Base-by-base conservation (phyloP, 1,140 invertebrate genomes). In the Thalassaphorura encarpata region DNA sequence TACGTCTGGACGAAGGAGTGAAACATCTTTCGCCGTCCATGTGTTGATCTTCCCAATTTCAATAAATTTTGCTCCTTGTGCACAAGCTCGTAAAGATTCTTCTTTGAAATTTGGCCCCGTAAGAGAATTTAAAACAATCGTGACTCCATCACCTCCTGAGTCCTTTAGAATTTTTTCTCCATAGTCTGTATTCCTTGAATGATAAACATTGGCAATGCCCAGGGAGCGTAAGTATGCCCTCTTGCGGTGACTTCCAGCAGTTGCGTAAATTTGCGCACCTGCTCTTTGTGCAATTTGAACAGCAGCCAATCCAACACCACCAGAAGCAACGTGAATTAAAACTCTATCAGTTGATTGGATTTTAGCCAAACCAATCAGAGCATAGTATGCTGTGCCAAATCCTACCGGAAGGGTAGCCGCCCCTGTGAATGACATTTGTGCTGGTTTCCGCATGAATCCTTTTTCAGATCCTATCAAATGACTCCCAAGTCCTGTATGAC, bases 21-120 rank as follows among this genome's bases (percentile, higher is more conserved):
- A 18, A 0, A 57, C 41, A 11, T 57, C 56, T 36, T 57, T 41
- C 29, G 39, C 24, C 19, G 28, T 46, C 56, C 56, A 57, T 24
- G 52, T 47, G 70, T 84, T 82, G 66, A 79, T 79, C 72, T 84
- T 84, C 63, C 83, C 82, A 60, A 84, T 82, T 70, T 86, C 83
- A 27, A 85, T 66, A 67, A 85, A 83, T 40, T 79, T 69, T 39
- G 83, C 83, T 66, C 81, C 78, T 45, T 73, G 68, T 19, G 78
- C 79, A 11, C 19, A 85, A 66, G 65, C 89, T 78, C 54, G 78
- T 68, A 16, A 49, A n/a, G 84, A 60, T 59, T 77, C 78, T 33
- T 79, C 79, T 64, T 80, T 75, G 4, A 83, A 69, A 65, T 80
- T 76, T 47, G 78, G 76, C 39, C 79, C 78, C 21, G 80, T 74